These are phyloP conservation scores for Penaeus vannamei DNA, from an alignment of 1,140 invertebrate genomes.

Conservation along the genomic window DNA sequence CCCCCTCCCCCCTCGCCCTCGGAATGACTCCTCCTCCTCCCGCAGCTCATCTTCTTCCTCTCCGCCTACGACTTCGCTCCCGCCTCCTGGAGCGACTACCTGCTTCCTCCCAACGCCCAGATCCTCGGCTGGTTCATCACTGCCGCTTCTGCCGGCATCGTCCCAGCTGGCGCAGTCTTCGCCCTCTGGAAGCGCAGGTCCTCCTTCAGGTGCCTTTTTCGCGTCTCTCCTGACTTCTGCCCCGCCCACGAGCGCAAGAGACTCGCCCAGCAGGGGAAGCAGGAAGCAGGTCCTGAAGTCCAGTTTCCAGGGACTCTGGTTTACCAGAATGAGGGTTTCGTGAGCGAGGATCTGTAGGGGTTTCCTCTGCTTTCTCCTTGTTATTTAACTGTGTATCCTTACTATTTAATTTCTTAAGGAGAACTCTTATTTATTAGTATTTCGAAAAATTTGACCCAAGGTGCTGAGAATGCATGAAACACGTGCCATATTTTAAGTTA, in stretches of 20 bases:
- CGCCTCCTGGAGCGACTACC: constrained; percentile 72
- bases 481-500: too few species aligned
- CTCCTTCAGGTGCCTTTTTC: background rate
- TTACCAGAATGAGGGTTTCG: too few species aligned
- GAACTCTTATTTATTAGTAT: too few species aligned
- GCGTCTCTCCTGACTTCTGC: background rate
- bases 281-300: background rate
- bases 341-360: too few species aligned
- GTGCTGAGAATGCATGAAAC: too few species aligned
- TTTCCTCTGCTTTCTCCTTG: too few species aligned
- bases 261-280: background rate
- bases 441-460: too few species aligned
- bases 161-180: constrained; percentile 33
- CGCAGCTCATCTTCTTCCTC: constrained; percentile 73
- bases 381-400: too few species aligned
- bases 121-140: constrained; percentile 73
- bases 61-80: constrained; percentile 73
- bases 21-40: too few species aligned
- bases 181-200: background rate
- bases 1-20: too few species aligned
- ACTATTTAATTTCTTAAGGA: too few species aligned
- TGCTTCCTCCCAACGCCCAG: constrained; percentile 75
- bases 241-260: background rate
- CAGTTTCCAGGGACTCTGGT: background rate
- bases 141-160: constrained; percentile 17